These are phyloP conservation scores for Microtus ochrogaster DNA, from an alignment of 2,113 vertebrate genomes.

Conservation along the genomic window DNA sequence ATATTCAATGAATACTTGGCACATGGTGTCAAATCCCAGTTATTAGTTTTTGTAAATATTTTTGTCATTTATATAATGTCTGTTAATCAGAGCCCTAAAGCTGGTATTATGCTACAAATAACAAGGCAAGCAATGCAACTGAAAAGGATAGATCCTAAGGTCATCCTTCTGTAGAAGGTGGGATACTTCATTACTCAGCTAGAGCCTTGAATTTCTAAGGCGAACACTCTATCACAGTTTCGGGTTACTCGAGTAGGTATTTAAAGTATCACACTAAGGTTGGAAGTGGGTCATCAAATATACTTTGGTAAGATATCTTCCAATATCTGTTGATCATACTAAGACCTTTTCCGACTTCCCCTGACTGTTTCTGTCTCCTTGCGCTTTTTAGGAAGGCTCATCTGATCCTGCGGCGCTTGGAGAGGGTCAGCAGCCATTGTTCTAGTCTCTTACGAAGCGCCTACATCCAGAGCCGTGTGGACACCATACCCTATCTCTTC, in stretches of 20 bases:
- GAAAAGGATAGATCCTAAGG: not conserved
- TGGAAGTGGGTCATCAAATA: not conserved
- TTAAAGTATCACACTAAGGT: not conserved
- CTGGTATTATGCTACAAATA: not conserved
- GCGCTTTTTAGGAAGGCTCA: constrained; percentile 93
- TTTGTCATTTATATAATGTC: not conserved
- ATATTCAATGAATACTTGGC: not conserved
- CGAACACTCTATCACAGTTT: not conserved
- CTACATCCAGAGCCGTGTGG: constrained; percentile 97
- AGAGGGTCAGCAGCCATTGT: constrained; percentile 95
- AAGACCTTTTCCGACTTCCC: not conserved
- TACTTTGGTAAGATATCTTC: not conserved
- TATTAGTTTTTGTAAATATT: not conserved
- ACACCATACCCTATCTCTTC: constrained; percentile 94
- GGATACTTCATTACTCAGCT: too few species aligned
- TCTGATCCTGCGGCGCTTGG: constrained; percentile 94
- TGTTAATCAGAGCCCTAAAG: not conserved
- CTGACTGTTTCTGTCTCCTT: not conserved
- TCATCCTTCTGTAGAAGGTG: not conserved
- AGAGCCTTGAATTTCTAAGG: not conserved
- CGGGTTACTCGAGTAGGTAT: not conserved
- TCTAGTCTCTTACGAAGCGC: constrained; percentile 92
- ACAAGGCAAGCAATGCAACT: not conserved
- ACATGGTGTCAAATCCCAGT: not conserved
- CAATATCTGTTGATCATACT: not conserved